Conservation (phyloP, 2,888 invertebrate genomes). For the Candidula unifasciata region DNA sequence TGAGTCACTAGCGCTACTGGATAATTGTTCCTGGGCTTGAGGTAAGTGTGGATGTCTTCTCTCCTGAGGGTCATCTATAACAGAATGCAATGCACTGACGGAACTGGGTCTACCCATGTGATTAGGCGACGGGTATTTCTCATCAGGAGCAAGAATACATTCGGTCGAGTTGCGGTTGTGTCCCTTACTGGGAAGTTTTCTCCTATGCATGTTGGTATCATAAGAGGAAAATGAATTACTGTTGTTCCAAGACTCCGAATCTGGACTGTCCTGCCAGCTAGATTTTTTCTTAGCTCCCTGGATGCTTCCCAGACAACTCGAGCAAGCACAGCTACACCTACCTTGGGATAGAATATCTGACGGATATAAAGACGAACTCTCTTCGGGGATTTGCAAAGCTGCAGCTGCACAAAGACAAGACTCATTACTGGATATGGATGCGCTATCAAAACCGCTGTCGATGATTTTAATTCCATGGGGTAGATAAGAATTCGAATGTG, state of each 20-base stretch:
- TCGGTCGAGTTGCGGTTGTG: not conserved
- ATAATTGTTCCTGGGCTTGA: constrained; percentile 15
- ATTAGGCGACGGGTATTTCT: constrained; percentile 53
- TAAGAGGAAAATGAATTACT: constrained; percentile 59
- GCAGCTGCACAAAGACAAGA: constrained; percentile 56
- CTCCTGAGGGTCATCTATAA: not conserved
- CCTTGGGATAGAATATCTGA: constrained; percentile 49
- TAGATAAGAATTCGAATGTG: not conserved
- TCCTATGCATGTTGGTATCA: constrained; percentile 54
- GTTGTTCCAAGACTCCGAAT: constrained; percentile 52
- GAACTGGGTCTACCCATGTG: not conserved
- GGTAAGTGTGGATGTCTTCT: not conserved
- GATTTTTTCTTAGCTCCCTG: constrained; percentile 33
- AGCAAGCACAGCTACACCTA: constrained; percentile 56
- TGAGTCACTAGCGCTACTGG: constrained; percentile 47
- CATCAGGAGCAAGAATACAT: constrained; percentile 56
- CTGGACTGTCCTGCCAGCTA: constrained; percentile 52
- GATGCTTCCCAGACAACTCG: constrained; percentile 48
- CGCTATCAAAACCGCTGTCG: constrained; percentile 71
- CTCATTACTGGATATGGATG: constrained; percentile 66
- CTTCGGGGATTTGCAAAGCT: constrained; percentile 53
- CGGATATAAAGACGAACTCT: constrained; percentile 53
- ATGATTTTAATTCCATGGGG: constrained; percentile 52
- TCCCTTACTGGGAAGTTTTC: constrained; percentile 49
- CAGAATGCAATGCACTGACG: not conserved